Evolutionary conservation across 30 jellyfish, hydroid and myxozoan species (phyloP).

Genomic region (Morbakka virulenta): DNA sequence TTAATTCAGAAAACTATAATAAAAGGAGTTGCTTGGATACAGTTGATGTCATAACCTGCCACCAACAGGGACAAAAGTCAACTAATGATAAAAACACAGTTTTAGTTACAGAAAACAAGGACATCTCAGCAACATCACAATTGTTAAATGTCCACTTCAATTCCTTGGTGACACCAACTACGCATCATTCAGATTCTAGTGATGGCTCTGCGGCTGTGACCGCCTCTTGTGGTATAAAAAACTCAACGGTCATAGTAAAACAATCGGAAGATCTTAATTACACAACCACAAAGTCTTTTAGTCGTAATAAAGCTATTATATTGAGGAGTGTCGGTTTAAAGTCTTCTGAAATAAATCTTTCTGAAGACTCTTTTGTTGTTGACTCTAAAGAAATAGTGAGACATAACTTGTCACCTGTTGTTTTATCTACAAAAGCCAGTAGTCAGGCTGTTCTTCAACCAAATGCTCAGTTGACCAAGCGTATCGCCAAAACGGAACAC

Average conservation of each 20-base stretch:
- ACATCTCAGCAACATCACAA: too few relatives aligned
- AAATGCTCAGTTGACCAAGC: neutral
- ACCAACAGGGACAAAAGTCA: too few relatives aligned
- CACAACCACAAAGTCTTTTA: neutral
- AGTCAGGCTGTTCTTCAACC: neutral
- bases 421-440: neutral
- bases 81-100: too few relatives aligned
- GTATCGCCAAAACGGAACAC: neutral
- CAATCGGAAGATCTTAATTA: neutral
- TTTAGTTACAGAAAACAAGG: too few relatives aligned
- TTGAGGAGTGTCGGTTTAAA: neutral
- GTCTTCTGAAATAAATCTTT: neutral
- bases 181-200: neutral
- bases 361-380: neutral
- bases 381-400: neutral
- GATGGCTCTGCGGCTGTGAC: neutral
- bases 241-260: neutral
- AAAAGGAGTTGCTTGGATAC: too few relatives aligned
- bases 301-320: neutral
- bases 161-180: too few relatives aligned
- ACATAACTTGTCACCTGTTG: neutral
- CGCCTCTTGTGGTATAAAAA: neutral
- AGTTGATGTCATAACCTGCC: too few relatives aligned
- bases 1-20: too few relatives aligned
- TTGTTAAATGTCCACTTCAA: too few relatives aligned